These are phyloP conservation scores for Dione juno DNA, from an alignment of 2,888 invertebrate species.

Conservation along the genomic window DNA sequence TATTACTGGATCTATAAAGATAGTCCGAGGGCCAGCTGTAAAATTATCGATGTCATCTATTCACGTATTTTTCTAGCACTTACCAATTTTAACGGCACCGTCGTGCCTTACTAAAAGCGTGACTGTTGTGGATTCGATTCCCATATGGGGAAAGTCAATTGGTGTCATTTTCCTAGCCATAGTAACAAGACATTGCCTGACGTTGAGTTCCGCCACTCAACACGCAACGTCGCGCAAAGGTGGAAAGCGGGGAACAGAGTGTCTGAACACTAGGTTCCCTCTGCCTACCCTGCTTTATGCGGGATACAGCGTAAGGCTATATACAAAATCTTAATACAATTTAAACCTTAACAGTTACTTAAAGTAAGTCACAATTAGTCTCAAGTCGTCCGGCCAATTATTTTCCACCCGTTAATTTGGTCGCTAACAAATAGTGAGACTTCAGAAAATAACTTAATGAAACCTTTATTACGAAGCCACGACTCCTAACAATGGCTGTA, in stretches of 20 bases:
- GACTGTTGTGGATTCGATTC: too few relatives aligned
- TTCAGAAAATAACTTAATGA: constrained; percentile 36
- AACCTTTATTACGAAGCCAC: constrained; percentile 29
- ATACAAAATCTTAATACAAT: not conserved
- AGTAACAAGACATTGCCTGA: not conserved
- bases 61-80: too few relatives aligned
- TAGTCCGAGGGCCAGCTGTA: not conserved
- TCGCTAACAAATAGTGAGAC: constrained; percentile 33
- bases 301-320: too few relatives aligned
- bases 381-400: constrained; percentile 25
- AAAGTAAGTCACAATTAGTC: not conserved
- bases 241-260: not conserved
- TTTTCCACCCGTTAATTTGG: constrained; percentile 23
- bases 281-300: not conserved
- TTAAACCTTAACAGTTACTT: not conserved
- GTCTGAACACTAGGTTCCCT: not conserved
- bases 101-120: too few relatives aligned
- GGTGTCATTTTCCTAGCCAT: too few relatives aligned
- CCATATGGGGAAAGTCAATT: too few relatives aligned
- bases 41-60: not conserved
- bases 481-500: constrained; percentile 23
- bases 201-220: not conserved
- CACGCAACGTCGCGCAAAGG: not conserved
- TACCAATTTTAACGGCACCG: too few relatives aligned
- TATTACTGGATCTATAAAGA: not conserved